Evolutionary conservation across 2,113 vertebrate species (phyloP).

Genomic region (Dicentrarchus labrax): DNA sequence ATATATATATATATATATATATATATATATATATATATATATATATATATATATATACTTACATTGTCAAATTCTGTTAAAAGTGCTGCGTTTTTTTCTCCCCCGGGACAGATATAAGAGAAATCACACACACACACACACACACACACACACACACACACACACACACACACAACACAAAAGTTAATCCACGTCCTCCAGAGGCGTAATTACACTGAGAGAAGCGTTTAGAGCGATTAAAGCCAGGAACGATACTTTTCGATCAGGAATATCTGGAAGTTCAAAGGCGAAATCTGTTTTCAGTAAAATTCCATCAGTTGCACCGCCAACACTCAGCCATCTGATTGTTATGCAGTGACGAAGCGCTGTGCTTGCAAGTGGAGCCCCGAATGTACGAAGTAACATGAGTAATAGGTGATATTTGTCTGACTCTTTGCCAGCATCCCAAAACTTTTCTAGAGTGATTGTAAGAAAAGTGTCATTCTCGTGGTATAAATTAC

Average conservation of each 20-base stretch:
- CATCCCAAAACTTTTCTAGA: slow-evolving; percentile 75
- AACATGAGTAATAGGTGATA: slow-evolving; percentile 87
- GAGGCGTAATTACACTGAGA: slow-evolving; percentile 36
- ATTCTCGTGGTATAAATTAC: slow-evolving; percentile 75
- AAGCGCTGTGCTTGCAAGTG: slow-evolving; percentile 85
- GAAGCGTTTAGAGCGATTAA: slow-evolving; percentile 47
- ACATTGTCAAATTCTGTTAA: slow-evolving; percentile 75
- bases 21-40: neutral
- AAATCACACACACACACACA: slow-evolving; percentile 18
- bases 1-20: slow-evolving; percentile 5
- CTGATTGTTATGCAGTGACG: slow-evolving; percentile 89
- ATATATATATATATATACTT: slow-evolving; percentile 67
- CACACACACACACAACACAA: slow-evolving; percentile 1
- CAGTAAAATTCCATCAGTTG: slow-evolving; percentile 88
- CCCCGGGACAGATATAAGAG: slow-evolving; percentile 24
- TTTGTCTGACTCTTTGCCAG: slow-evolving; percentile 80
- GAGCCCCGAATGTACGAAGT: slow-evolving; percentile 86
- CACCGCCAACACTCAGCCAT: slow-evolving; percentile 82
- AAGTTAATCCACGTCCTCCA: slow-evolving; percentile 78
- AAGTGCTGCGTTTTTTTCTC: slow-evolving; percentile 57
- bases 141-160: neutral
- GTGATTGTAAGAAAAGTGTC: slow-evolving; percentile 76
- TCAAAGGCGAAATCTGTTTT: slow-evolving; percentile 84
- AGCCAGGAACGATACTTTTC: slow-evolving; percentile 61
- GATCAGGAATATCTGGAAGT: slow-evolving; percentile 78